A percentile compares a stretch with the other conserved stretches of the same genome.
Conservation (phyloP, 2,113 vertebrate genomes). For the Sakesphorus luctuosus region DNA sequence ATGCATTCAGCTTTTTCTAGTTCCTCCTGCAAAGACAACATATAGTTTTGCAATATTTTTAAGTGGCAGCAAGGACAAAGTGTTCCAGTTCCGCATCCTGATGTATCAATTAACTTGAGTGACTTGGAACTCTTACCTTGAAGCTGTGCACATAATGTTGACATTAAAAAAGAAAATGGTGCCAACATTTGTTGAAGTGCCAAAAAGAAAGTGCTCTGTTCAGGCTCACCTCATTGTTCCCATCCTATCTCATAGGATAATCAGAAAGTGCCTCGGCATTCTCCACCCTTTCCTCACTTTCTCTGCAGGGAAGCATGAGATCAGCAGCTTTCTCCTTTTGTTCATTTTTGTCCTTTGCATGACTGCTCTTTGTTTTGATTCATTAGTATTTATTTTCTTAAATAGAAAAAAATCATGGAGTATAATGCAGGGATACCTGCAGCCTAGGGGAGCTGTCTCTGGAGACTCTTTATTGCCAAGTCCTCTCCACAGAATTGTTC, state of each 20-base stretch:
- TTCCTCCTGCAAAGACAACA: neutral
- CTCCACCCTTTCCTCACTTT: conserved; percentile 59
- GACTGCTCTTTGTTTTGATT: neutral
- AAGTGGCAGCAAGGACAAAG: conserved; percentile 5
- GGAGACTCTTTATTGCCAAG: neutral
- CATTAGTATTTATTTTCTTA: neutral
- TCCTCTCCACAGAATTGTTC: neutral
- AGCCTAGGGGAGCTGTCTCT: neutral
- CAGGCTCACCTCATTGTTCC: conserved; percentile 38
- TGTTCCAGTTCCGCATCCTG: neutral
- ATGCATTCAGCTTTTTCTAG: neutral
- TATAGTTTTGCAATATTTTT: neutral
- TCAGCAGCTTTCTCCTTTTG: conserved; percentile 47
- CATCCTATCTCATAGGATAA: conserved; percentile 27
- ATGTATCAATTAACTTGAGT: conserved; percentile 51
- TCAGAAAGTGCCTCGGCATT: conserved; percentile 6
- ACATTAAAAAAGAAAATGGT: conserved; percentile 17
- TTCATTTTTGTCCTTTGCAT: neutral
- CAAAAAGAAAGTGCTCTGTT: conserved; percentile 40
- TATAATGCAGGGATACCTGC: neutral
- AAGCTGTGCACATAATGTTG: neutral
- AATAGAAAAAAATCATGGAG: neutral
- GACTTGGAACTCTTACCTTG: conserved; percentile 37
- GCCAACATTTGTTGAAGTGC: conserved; percentile 33
- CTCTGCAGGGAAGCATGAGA: conserved; percentile 27